Evolutionary conservation across 1,140 invertebrate genomes (phyloP), one percentile per base, ranked within the genome.

Genomic region (Drosophila novamexicana): DNA sequence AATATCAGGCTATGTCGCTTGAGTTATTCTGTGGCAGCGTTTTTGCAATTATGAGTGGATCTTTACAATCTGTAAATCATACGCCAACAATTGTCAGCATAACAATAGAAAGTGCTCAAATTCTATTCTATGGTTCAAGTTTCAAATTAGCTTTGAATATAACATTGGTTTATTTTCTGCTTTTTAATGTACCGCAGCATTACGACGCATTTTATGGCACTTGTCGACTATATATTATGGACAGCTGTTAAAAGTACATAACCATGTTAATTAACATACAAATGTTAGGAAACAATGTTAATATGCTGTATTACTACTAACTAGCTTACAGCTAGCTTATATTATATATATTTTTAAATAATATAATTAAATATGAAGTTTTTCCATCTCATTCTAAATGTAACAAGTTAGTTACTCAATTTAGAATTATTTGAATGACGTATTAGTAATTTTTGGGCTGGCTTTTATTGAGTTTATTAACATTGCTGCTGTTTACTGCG

Each of bases 31-130:
- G 22, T 32, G 49, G 18, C 10, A 61, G 40, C 49, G 29, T 37
- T 67, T 29, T 29, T 63, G 68, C 68, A 52, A 52, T 14, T 70
- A 44, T 40, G 50, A 69, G 49, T 63, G 49, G 32, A 69, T 69
- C 39, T 67, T 34, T 29, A 50, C 45, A 22, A 59, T 59, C 34
- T 68, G 36, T 34, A 52, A 58, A n/a, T 36, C 14, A 42, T 49
- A 50, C 45, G 12, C 9, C 12, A 22, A 39, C 12, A 22, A 22
- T 36, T 45, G 40, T 45, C 7, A 42, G 12, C 12, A 22, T 14
- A 18, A 53, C 47, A 62, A 63, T 63, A 34, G 47, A 62, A 62
- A 62, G 57, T 52, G 29, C 37, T 61, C 57, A 47, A 42, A 37
- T 59, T 57, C 53, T 18, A 37, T 47, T 47, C 32, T 37, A 56